Evolutionary conservation across 2,113 vertebrate species (phyloP).

Genomic region (Charadrius vociferus): DNA sequence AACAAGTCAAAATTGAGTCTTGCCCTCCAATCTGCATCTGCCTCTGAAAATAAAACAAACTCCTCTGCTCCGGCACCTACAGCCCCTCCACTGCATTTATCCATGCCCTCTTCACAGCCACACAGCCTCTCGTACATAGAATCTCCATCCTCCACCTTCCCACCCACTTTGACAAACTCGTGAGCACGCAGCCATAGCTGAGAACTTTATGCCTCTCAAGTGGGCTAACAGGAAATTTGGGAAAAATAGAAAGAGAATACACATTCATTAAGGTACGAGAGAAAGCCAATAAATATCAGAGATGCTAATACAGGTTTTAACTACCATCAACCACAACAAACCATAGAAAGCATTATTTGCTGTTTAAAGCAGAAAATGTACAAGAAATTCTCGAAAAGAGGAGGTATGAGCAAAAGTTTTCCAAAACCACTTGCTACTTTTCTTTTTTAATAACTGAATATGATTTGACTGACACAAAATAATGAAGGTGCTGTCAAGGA

Average conservation of each 20-base stretch:
- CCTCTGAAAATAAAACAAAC: background rate
- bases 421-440: background rate
- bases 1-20: background rate
- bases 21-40: background rate
- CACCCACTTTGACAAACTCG: rapidly evolving
- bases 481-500: background rate
- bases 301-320: background rate
- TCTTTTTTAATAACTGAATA: background rate
- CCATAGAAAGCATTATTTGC: background rate
- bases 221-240: background rate
- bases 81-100: too few species aligned
- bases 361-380: background rate
- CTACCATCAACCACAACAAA: background rate
- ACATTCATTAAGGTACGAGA: rapidly evolving
- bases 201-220: background rate
- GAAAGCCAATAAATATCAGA: background rate
- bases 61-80: rapidly evolving
- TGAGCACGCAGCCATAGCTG: rapidly evolving
- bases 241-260: background rate
- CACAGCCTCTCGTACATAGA: background rate
- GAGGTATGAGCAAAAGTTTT: background rate
- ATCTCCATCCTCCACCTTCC: background rate
- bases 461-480: background rate
- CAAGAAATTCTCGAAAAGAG: background rate
- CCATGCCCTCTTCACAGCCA: background rate